These are phyloP conservation scores for Zingel zingel DNA, from an alignment of 2,113 vertebrate genomes.

Conservation along the genomic window DNA sequence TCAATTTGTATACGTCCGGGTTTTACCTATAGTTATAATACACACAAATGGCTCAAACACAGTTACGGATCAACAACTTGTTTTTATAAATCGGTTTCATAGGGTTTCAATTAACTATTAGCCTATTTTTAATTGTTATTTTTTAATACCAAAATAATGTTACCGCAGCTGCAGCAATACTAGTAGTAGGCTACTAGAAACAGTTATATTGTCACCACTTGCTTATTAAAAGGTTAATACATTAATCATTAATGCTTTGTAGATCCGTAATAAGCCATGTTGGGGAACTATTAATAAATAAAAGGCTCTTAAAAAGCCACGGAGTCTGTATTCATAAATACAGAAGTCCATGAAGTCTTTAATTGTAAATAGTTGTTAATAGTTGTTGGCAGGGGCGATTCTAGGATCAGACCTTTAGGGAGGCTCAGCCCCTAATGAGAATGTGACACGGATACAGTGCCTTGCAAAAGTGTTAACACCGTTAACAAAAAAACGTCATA, in stretches of 20 bases:
- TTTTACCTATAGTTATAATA: not conserved
- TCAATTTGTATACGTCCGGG: fast-evolving
- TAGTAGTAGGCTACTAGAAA: not conserved
- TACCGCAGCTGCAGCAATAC: not conserved
- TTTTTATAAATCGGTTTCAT: not conserved
- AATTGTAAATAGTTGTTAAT: not conserved
- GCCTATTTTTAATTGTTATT: not conserved
- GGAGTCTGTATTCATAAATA: not conserved
- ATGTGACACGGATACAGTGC: too few species aligned
- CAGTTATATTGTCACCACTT: not conserved
- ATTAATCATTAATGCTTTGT: not conserved
- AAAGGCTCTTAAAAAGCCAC: not conserved
- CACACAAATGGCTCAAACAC: not conserved
- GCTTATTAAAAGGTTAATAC: not conserved
- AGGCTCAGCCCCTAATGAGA: too few species aligned
- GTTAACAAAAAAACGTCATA: too few species aligned
- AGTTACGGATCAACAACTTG: not conserved
- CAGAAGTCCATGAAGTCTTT: not conserved
- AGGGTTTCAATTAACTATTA: not conserved
- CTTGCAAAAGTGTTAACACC: too few species aligned
- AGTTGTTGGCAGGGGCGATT: not conserved
- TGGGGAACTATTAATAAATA: not conserved
- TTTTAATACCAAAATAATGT: not conserved
- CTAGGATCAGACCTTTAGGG: too few species aligned
- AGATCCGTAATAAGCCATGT: not conserved